Evolutionary conservation across 2,888 invertebrate genomes (phyloP), one percentile per base, ranked within the genome.

Genomic region (Meteorus colon): DNA sequence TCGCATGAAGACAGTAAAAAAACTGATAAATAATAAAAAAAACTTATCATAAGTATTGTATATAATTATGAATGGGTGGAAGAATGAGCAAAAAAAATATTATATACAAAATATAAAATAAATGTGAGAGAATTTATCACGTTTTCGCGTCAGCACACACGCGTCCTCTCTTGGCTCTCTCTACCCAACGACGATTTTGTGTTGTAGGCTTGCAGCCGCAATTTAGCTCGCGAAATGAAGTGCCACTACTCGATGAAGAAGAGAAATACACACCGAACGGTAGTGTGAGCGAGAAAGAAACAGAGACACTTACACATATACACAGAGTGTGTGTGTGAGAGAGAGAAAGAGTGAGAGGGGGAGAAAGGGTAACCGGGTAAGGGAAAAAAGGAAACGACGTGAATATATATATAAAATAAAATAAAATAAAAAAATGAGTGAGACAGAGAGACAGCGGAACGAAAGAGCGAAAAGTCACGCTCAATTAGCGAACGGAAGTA

Each of bases 401-500:
- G 62, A 12, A 31, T 31, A 51, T 55, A 31, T n/a, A 65, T 65
- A n/a, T 34, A 8, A 48, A 67, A 68, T 60, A 41, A 27, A 29
- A 59, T 63, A n/a, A 60, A 27, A 62, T 1, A 74, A 62, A 68
- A 75, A 69, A 75, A 31, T 24, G 51, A 51, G 60, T 41, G 31
- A 63, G 34, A 34, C 31, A 31, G 51, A 67, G 66, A 37, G 37
- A 24, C 41, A 51, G 65, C 59, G 45, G 48, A 74, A 74, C 34
- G 69, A 62, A 74, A 75, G 77, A 78, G 78, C 77, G 77, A 81
- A 79, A 81, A 82, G 79, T 82, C 83, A 80, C 82, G 81, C 81
- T 85, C 80, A 83, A 84, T 85, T 81, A 85, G 81, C 81, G 78
- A 82, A 84, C 83, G 82, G 81, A 83, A 81, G 82, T 85, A 76